These are phyloP conservation scores for Cordilura impudica DNA, from an alignment of 2,888 invertebrate species.

Conservation along the genomic window DNA sequence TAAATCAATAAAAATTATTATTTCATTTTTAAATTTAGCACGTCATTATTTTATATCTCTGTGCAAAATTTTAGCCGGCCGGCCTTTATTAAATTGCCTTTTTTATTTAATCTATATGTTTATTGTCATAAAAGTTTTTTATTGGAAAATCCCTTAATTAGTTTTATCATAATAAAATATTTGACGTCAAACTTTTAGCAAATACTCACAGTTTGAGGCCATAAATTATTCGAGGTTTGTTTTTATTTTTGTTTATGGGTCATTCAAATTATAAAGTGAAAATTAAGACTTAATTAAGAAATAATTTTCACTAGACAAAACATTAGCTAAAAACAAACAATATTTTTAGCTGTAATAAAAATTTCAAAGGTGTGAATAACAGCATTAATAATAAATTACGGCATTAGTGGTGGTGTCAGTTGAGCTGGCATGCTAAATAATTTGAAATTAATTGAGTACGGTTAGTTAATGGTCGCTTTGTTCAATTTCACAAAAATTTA, in stretches of 20 bases:
- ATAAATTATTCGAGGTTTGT: not conserved
- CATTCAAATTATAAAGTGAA: no score
- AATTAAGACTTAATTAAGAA: no score
- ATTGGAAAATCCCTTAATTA: not conserved
- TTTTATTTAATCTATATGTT: not conserved
- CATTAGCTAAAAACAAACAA: not conserved
- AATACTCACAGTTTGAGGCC: not conserved
- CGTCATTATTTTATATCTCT: no score
- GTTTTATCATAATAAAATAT: not conserved
- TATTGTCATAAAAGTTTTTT: not conserved
- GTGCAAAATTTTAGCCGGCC: not conserved
- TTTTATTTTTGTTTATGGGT: not conserved
- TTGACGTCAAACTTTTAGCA: not conserved
- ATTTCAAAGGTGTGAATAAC: conserved; percentile 8
- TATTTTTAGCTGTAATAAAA: not conserved
- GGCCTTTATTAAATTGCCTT: not conserved
- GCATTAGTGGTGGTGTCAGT: not conserved
- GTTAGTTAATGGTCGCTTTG: conserved; percentile 11
- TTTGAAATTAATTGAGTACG: conserved; percentile 21
- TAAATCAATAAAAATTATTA: no score
- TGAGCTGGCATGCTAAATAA: not conserved
- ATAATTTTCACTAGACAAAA: not conserved
- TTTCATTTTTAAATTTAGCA: no score
- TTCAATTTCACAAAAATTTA: no score
- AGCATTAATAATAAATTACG: not conserved